Percentiles rank a stretch among this genome's conserved stretches.
Evolutionary conservation across 2,113 vertebrate species (phyloP).

Genomic region (Austrofundulus limnaeus): DNA sequence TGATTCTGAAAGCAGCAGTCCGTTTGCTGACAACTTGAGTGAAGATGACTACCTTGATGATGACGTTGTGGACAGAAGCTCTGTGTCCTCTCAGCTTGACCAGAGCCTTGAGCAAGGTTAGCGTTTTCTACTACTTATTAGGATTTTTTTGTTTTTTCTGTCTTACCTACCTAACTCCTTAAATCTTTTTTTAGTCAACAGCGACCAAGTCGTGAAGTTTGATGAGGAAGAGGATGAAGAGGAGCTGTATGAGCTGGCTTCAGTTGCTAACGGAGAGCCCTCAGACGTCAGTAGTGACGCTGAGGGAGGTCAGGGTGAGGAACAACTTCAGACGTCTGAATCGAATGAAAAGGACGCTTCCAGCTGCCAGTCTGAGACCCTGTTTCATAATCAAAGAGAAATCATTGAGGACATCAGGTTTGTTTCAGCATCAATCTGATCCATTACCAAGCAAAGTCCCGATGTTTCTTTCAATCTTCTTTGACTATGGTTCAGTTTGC

Average conservation of each 20-base stretch:
- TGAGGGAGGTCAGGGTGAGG: constrained; percentile 20
- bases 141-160: no score
- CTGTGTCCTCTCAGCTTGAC: constrained; percentile 40
- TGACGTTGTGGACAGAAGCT: constrained; percentile 44
- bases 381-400: constrained; percentile 37
- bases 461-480: no score
- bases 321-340: constrained; percentile 14
- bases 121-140: not conserved
- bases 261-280: constrained; percentile 21
- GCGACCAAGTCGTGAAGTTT: constrained; percentile 5
- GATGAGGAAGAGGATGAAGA: constrained; percentile 60
- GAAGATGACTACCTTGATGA: constrained; percentile 64
- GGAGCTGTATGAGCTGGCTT: constrained; percentile 66
- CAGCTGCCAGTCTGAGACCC: constrained; percentile 19
- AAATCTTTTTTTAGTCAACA: constrained; percentile 41
- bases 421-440: not conserved
- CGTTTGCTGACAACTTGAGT: constrained; percentile 59
- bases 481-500: no score
- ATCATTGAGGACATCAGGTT: constrained; percentile 82
- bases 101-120: constrained; percentile 53
- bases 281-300: constrained; percentile 39
- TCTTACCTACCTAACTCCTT: not conserved
- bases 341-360: constrained; percentile 7
- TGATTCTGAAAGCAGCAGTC: constrained; percentile 67
- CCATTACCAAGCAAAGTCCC: no score